Conservation (phyloP, 2,797 vertebrate species). For the Cephalopachus bancanus region DNA sequence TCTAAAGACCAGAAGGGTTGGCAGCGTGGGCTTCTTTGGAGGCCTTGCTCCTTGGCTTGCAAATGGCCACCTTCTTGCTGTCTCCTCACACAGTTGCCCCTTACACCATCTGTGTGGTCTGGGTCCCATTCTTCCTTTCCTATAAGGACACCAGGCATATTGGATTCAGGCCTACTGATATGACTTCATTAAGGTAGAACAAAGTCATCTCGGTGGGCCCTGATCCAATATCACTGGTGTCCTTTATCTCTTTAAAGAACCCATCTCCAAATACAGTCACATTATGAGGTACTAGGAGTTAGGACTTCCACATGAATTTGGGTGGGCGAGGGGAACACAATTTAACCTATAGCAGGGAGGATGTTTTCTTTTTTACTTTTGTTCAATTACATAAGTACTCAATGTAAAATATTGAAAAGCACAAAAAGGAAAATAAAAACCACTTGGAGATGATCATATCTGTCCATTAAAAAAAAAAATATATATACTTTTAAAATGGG, state of each 20-base stretch:
- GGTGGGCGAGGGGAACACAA: background rate
- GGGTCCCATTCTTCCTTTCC: background rate
- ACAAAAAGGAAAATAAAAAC: constrained; percentile 11
- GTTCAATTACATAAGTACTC: background rate
- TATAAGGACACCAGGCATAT: background rate
- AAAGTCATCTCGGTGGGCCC: background rate
- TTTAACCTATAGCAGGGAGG: background rate
- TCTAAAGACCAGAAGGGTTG: background rate
- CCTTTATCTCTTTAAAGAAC: background rate
- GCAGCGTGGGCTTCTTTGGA: background rate
- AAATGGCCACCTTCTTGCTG: background rate
- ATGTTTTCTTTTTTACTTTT: background rate
- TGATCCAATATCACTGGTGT: background rate
- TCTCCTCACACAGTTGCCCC: background rate
- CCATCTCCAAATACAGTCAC: background rate
- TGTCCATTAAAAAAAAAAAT: background rate
- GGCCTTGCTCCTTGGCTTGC: background rate
- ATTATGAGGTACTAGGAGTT: background rate
- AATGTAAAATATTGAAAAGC: background rate
- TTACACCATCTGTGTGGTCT: background rate
- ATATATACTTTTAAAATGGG: background rate
- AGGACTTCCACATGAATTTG: constrained; percentile 1
- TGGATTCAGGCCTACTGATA: background rate
- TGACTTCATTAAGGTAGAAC: background rate
- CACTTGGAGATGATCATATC: background rate